Base-by-base conservation (phyloP, 2,888 invertebrate species). In the Gasteruption jaculator region DNA sequence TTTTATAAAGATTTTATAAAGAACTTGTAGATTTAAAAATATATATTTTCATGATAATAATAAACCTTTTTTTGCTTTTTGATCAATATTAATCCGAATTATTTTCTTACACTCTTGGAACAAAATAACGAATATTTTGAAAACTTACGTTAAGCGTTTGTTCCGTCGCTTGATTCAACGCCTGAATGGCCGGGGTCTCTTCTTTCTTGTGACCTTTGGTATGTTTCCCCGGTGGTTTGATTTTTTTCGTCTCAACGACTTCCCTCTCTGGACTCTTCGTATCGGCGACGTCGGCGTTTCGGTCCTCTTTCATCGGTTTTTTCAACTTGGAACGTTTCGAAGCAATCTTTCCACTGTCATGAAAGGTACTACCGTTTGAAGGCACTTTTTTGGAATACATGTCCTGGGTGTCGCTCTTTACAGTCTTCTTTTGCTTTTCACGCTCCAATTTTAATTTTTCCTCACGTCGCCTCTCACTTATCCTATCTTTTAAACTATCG, bases 121-220 rank as follows among this genome's bases (percentile, higher is more conserved):
- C 10, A 20, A 24, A 37, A 38, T 27, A 20, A 26, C 10, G 6
- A 35, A 41, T 36, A 38, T n/a, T 26, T 18, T 24, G 7, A 34
- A 36, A 35, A 43, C 63, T 60, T 58, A 68, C 68, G 49, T 70
- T 63, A 35, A 69, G 53, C 11, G 85, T 86, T 73, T 87, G 84
- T 58, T 84, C 85, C 0, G 85, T 84, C 7, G 83, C 84, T 46
- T 83, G 74, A 57, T 82, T 82, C 14, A 85, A 68, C 3, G 83
- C 85, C 61, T 83, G 83, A 54, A 82, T 74, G 34, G 79, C 78
- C 18, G 80, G 79, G 46, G 57, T 68, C 39, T 68, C 68, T 43
- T 66, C 65, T 43, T 57, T 64, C 35, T 50, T 53, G 26, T 57
- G 61, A 42, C 57, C 63, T 58, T 63, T 67, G 51, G 56, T 54